Evolutionary conservation across 2,113 vertebrate species (phyloP), one percentile per base, ranked within the genome.

Genomic region (Hepsetus odoe): DNA sequence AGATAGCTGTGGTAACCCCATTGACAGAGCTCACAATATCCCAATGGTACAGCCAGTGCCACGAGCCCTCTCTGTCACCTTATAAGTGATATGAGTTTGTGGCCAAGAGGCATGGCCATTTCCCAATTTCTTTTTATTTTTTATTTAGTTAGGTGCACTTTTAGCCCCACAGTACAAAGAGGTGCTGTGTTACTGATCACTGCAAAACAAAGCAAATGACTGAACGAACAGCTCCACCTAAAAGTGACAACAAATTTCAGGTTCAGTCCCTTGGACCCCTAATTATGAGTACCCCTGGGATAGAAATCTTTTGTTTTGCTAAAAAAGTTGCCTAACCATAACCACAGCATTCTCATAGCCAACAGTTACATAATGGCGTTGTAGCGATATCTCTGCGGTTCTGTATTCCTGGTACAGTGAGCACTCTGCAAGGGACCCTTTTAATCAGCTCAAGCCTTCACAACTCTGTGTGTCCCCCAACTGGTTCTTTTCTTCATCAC

Each of bases 391-490:
- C 14, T 22, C 4, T 49, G 26, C n/a, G n/a, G n/a, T n/a, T n/a
- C n/a, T 3, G 38, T 42, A 30, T 16, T 68, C 49, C 5, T 4
- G 22, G 9, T 62, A 44, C 22, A 79, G 38, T 80, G 1, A 10
- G 42, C 2, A 64, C 9, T 4, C 20, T 0, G n/a, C 68, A 33
- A 61, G 56, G 72, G 58, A 70, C 58, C 58, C 33, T 64, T 64
- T 38, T 72, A 71, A 72, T 38, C 73, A 67, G 30, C 18, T 20
- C 59, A 61, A 72, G 44, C 10, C 42, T 68, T 44, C 44, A 73
- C 32, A 49, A 58, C 69, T 64, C 77, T 61, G 44, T 13, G 7
- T 42, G 51, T 38, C 77, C 38, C 40, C 67, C 62, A 33, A 80
- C 44, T 80, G 20, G 70, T 38, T 76, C n/a, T 55, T 42, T 66